phyloP scores from a whole-genome alignment of 2,797 vertebrate genomes.

The Argyrosomus regius region DNA sequence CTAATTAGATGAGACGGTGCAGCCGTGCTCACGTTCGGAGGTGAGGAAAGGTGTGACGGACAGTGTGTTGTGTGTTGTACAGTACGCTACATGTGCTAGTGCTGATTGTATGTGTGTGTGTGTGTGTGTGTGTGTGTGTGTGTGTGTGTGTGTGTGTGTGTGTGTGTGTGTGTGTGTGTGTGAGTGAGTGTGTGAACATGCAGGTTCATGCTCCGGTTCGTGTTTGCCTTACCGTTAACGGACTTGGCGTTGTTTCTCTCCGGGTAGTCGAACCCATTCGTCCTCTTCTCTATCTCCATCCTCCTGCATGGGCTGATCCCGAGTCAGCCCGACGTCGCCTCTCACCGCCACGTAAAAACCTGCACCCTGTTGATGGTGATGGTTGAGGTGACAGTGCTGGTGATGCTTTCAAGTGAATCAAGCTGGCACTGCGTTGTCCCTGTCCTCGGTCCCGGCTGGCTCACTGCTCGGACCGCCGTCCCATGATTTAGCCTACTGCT shows the following conservation, averaged over 20 bases:
- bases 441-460: conserved; percentile 31
- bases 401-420: neutral
- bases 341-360: conserved; percentile 27
- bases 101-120: neutral
- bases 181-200: neutral
- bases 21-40: conserved; percentile 6
- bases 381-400: neutral
- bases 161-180: neutral
- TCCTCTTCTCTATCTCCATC: conserved; percentile 87
- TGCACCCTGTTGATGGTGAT: neutral
- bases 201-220: neutral
- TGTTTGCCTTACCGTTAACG: conserved; percentile 75
- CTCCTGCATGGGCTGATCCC: conserved; percentile 71
- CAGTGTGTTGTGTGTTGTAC: too few species aligned
- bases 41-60: conserved; percentile 16
- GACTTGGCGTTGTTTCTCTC: conserved; percentile 81
- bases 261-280: conserved; percentile 83
- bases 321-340: conserved; percentile 49
- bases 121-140: neutral
- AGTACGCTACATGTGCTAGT: neutral
- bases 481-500: conserved; percentile 67
- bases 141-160: neutral
- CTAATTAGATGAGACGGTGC: neutral
- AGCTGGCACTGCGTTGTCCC: conserved; percentile 35
- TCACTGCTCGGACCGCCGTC: conserved; percentile 69